Percentiles rank a stretch among this genome's conserved stretches.
These are phyloP conservation scores for Merluccius polli DNA, from an alignment of 2,797 vertebrate species.

Conservation along the genomic window DNA sequence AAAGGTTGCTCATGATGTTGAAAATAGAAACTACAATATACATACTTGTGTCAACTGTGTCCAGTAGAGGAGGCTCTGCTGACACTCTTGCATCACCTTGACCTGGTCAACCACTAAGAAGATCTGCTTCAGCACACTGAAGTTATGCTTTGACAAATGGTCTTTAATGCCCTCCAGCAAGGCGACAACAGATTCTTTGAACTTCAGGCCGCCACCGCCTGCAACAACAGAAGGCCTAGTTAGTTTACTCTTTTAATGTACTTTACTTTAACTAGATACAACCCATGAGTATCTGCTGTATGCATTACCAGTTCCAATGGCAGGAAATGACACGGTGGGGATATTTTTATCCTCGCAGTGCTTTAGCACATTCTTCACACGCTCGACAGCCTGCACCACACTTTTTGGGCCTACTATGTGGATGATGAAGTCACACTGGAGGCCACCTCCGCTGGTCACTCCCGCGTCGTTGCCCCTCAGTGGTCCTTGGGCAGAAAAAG, in stretches of 20 bases:
- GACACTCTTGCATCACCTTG: constrained; percentile 34
- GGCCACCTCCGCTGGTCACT: constrained; percentile 51
- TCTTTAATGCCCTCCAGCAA: constrained; percentile 51
- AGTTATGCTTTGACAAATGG: constrained; percentile 34
- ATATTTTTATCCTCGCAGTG: constrained; percentile 55
- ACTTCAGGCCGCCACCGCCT: constrained; percentile 50
- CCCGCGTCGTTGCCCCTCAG: constrained; percentile 33
- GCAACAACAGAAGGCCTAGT: not conserved
- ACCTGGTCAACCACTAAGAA: constrained; percentile 44
- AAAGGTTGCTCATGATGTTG: not conserved
- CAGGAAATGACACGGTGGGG: constrained; percentile 58
- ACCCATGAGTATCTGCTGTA: not conserved
- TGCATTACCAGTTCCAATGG: constrained; percentile 56
- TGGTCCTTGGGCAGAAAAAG: constrained; percentile 32
- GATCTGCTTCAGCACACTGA: constrained; percentile 47
- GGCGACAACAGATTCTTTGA: constrained; percentile 25
- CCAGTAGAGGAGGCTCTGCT: constrained; percentile 42
- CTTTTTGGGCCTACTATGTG: constrained; percentile 54
- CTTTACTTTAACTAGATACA: not conserved
- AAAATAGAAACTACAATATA: not conserved
- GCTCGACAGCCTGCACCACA: constrained; percentile 15
- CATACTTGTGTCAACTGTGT: constrained; percentile 27
- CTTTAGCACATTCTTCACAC: constrained; percentile 52
- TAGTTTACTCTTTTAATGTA: not conserved
- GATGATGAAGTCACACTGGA: constrained; percentile 57